Evolutionary conservation across 2,888 invertebrate genomes (phyloP).

Genomic region (Ichneumoninae sp.): DNA sequence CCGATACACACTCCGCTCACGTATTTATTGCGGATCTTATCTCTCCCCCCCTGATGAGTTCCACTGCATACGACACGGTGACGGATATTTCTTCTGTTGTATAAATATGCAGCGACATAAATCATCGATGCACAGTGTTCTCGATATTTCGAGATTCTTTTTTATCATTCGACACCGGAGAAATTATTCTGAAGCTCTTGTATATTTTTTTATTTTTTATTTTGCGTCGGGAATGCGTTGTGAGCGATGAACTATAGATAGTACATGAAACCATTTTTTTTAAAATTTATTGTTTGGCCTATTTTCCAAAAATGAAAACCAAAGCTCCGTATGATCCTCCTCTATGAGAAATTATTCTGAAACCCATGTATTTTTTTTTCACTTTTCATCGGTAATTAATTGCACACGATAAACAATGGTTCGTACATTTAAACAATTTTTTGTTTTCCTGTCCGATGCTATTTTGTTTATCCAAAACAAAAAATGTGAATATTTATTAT

Average conservation of each 20-base stretch:
- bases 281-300: too few species aligned
- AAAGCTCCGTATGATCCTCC: too few species aligned
- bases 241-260: too few species aligned
- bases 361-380: too few species aligned
- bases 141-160: conserved; percentile 54
- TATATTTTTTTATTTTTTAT: neutral
- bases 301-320: too few species aligned
- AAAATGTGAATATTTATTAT: too few species aligned
- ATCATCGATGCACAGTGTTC: conserved; percentile 33
- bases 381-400: too few species aligned
- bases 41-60: conserved; percentile 30
- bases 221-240: too few species aligned
- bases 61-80: conserved; percentile 34
- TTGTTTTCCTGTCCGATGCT: neutral
- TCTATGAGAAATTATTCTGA: neutral
- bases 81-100: conserved; percentile 35
- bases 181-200: neutral
- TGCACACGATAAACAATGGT: too few species aligned
- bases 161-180: neutral
- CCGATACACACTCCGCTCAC: conserved; percentile 36
- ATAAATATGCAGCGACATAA: neutral
- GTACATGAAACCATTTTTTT: too few species aligned
- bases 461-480: too few species aligned
- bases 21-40: conserved; percentile 73
- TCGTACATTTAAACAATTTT: neutral